phyloP scores from a whole-genome alignment of 1,140 invertebrate species.

The Agraylea sexmaculata region DNA sequence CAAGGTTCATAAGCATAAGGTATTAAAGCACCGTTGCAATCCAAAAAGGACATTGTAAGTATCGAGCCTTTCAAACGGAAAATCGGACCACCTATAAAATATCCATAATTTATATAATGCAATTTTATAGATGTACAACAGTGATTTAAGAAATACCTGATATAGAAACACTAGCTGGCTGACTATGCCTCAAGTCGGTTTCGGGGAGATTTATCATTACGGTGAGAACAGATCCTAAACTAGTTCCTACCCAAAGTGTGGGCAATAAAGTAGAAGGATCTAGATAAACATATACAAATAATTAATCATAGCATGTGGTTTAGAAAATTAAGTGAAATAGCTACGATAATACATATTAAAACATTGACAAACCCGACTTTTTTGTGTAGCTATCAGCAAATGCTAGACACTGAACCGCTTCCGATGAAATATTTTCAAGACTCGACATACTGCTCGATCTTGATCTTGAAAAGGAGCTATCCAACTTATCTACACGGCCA shows the following conservation, averaged over 20 bases:
- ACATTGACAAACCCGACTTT: slow-evolving; percentile 64
- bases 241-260: slow-evolving; percentile 93
- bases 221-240: slow-evolving; percentile 86
- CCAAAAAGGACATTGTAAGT: slow-evolving; percentile 87
- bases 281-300: slow-evolving; percentile 27
- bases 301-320: no score
- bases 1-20: slow-evolving; percentile 76
- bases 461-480: slow-evolving; percentile 90
- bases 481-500: slow-evolving; percentile 85
- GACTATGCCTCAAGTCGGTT: slow-evolving; percentile 65
- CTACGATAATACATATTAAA: slow-evolving; percentile 10
- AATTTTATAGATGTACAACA: background rate
- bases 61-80: slow-evolving; percentile 92
- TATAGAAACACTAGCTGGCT: slow-evolving; percentile 82
- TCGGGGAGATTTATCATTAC: slow-evolving; percentile 79
- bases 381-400: slow-evolving; percentile 93
- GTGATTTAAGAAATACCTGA: slow-evolving; percentile 48
- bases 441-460: slow-evolving; percentile 95
- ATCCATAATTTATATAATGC: slow-evolving; percentile 7
- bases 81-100: slow-evolving; percentile 67
- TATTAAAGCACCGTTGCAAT: slow-evolving; percentile 81
- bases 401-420: slow-evolving; percentile 89
- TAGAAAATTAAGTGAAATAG: slow-evolving; percentile 8
- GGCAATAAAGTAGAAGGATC: slow-evolving; percentile 63
- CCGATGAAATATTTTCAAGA: slow-evolving; percentile 89